Base-by-base conservation (phyloP, 1,140 invertebrate genomes). In the Diprion similis region DNA sequence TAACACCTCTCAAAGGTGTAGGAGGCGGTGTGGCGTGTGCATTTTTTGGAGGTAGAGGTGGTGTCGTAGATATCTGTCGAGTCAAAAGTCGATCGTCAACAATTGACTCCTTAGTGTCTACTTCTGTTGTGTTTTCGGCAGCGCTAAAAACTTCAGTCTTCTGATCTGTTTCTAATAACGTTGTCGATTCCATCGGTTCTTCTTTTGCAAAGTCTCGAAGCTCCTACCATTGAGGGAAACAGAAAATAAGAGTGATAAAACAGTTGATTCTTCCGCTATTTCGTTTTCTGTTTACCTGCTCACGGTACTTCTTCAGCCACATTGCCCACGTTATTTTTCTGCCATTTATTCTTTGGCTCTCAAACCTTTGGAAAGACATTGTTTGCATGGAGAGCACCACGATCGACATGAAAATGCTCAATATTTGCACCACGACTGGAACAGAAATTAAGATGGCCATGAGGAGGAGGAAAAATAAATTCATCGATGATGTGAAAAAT, bases 291-390 rank as follows among this genome's bases (percentile, higher is more conserved):
- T 8, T 18, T 82, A 87, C 86, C 80, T 88, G 77, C 69, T 78
- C 65, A 67, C 82, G 80, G 65, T 87, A 86, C 77, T 87, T 88
- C 71, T 86, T 86, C 46, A 87, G 77, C 86, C 86, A 87, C 83
- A 87, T 90, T 46, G 88, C 89, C 94, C 94, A 95, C 11, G 93
- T 93, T 83, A 94, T 92, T 80, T 90, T 90, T 66, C 91, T 89
- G 6, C 93, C 93, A 75, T 91, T 91, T n/a, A 93, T 77, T 78
- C 93, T 92, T 85, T 94, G 93, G 75, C 93, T 91, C 85, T 94
- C 93, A 79, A 94, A 94, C 83, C 93, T 89, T 84, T 94, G 92
- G 79, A 94, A 94, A 18, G 89, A 89, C 10, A 92, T 91, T 13
- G 92, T 93, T 47, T 91, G 91, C 72, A 90, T 90, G 0, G 93